phyloP scores from a whole-genome alignment of 2,113 vertebrate genomes.

The Mohoua ochrocephala region DNA sequence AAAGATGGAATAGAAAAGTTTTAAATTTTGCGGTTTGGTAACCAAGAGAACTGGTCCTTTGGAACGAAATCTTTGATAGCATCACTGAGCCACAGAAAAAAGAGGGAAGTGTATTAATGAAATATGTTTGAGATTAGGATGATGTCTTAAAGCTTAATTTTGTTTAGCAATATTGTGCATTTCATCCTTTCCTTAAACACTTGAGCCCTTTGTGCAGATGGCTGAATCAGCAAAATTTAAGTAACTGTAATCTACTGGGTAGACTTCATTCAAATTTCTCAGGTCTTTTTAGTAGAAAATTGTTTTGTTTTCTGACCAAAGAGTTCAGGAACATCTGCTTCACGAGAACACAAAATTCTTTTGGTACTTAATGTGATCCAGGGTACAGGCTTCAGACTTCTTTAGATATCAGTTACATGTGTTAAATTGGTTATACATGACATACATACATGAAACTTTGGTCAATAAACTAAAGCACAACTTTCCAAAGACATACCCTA shows the following conservation, averaged over 20 bases:
- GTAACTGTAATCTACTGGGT: neutral
- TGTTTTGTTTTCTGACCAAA: neutral
- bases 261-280: neutral
- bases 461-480: neutral
- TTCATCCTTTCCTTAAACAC: neutral
- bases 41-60: neutral
- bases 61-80: neutral
- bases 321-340: neutral
- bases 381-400: neutral
- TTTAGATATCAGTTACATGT: neutral
- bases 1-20: neutral
- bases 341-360: neutral
- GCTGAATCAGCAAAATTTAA: neutral
- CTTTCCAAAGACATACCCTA: neutral
- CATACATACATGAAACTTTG: neutral
- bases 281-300: neutral
- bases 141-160: neutral
- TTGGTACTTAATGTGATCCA: neutral
- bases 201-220: neutral
- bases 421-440: neutral
- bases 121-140: neutral
- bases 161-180: neutral
- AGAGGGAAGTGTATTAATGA: neutral
- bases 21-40: neutral
- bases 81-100: neutral